Evolutionary conservation across 2,797 vertebrate genomes (phyloP).

Genomic region (Arnoldichthys spilopterus): DNA sequence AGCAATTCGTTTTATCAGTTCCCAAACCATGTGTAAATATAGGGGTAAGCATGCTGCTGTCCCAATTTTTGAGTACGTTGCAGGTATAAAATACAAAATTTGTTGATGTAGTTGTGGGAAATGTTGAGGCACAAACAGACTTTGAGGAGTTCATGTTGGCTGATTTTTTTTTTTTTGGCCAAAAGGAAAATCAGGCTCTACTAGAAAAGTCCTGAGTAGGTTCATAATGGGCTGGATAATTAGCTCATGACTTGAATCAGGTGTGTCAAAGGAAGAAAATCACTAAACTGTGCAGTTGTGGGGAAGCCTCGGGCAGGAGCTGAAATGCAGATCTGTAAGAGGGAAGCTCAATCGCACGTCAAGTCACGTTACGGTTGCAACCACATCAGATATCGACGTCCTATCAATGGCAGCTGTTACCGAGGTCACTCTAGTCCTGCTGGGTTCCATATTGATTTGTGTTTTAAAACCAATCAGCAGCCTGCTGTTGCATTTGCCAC

Average conservation of each 20-base stretch:
- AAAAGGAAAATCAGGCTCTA: neutral
- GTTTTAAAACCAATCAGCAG: constrained; percentile 13
- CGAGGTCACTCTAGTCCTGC: neutral
- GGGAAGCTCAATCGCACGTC: neutral
- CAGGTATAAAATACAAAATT: too few relatives aligned
- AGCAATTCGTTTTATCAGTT: too few relatives aligned
- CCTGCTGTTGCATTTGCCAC: neutral
- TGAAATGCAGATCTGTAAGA: neutral
- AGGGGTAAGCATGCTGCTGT: too few relatives aligned
- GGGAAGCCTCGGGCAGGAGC: neutral
- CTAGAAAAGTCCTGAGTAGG: neutral
- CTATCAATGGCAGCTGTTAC: constrained; percentile 3
- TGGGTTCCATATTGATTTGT: constrained; percentile 4
- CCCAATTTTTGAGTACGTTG: too few relatives aligned
- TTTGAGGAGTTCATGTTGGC: neutral
- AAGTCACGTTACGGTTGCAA: neutral
- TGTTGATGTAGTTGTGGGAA: too few relatives aligned
- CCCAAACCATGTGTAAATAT: too few relatives aligned
- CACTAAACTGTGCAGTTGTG: neutral
- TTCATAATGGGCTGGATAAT: neutral
- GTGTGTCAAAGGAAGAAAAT: neutral
- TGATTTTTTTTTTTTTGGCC: neutral
- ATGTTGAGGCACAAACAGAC: too few relatives aligned
- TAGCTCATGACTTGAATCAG: neutral
- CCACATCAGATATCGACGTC: neutral